Conservation (phyloP, 2,113 vertebrate genomes). For the Polypterus senegalus region DNA sequence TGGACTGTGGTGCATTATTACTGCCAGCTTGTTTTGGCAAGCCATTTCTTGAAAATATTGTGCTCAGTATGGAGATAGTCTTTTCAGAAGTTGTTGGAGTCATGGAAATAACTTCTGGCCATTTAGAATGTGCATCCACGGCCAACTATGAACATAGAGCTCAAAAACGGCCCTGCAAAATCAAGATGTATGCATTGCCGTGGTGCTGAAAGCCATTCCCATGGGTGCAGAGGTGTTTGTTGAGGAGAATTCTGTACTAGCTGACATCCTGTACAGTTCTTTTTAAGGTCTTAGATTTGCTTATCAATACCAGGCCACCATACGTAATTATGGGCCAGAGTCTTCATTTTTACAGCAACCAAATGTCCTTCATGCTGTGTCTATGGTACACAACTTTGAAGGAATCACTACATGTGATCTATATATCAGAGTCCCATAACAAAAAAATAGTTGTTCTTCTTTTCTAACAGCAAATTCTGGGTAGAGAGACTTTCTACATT, state of each 20-base stretch:
- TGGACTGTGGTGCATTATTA: no score
- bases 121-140: no score
- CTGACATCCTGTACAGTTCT: slow-evolving; percentile 3
- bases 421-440: slow-evolving; percentile 3
- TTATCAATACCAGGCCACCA: slow-evolving; percentile 17
- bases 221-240: slow-evolving; percentile 11
- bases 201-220: slow-evolving; percentile 8
- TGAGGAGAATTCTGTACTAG: slow-evolving; percentile 8
- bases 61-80: no score
- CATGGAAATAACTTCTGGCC: no score
- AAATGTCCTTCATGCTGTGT: slow-evolving; percentile 7
- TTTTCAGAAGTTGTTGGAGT: no score
- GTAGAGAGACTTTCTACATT: not conserved
- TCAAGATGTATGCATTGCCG: slow-evolving; percentile 7
- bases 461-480: not conserved
- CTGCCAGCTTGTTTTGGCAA: no score
- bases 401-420: slow-evolving; percentile 8
- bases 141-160: no score
- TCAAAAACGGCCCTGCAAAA: no score
- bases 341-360: slow-evolving; percentile 15
- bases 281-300: slow-evolving; percentile 16
- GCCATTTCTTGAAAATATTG: no score
- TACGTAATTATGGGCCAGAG: slow-evolving; percentile 7
- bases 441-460: slow-evolving; percentile 4
- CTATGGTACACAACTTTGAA: slow-evolving; percentile 5